Base-by-base conservation (phyloP, 2,888 invertebrate species). In the Ophion obscuratus region DNA sequence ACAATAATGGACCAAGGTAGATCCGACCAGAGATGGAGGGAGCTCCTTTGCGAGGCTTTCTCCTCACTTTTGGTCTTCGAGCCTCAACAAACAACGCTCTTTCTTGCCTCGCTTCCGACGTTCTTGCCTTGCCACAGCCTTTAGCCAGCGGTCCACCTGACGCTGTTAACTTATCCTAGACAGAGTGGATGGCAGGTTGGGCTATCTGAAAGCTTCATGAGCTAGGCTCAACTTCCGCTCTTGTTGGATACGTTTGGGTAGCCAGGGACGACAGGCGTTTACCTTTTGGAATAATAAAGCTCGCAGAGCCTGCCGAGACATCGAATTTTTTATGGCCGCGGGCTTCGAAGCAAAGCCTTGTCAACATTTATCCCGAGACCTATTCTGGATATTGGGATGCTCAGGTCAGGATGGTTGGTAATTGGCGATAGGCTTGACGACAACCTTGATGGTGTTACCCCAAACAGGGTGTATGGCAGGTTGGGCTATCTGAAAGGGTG, bases 1-100 rank as follows among this genome's bases (percentile, higher is more conserved):
- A 92, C 93, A 92, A 89, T 89, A 91, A 90, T 89, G 89, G 87
- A 87, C 73, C 67, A 73, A 79, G 66, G 76, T 76, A 80, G 76
- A 81, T 47, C 67, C 53, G 57, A 31, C 11, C 11, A 40, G 24
- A 36, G 17, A 44, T 20, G 36, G 76, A 57, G 44, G 31, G 59
- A 61, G 44, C n/a, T 68, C 44, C 27, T 70, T 73, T 40, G 57
- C 70, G 20, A 11, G 31, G 74, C 24, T 44, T 74, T 74, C 66
- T 73, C 36, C 14, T 44, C 66, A 57, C 17, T 47, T 31, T 47
- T 47, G 57, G 20, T 68, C 44, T 24, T 71, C 20, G 53, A 24
- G 17, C 57, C 27, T 66, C 68, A 53, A 10, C 71, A 64, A 62
- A 75, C 47, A 64, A 47, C 62, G 2, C 27, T 61, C 62, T 64